Conservation (phyloP, 2,113 vertebrate species). For the Tonatia bakeri region DNA sequence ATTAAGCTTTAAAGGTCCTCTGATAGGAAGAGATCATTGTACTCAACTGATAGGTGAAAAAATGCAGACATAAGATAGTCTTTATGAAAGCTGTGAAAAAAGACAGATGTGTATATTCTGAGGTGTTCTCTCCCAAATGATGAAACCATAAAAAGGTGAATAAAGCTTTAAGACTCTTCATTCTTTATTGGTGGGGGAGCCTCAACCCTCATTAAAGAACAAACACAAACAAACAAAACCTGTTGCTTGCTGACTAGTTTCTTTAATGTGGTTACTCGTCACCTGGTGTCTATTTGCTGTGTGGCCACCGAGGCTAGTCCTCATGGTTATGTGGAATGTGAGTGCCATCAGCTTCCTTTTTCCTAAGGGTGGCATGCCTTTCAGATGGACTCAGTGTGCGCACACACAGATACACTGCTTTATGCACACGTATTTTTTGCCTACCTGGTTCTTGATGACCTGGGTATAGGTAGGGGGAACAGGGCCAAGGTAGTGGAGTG, state of each 20-base stretch:
- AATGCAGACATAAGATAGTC: neutral
- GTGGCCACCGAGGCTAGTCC: neutral
- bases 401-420: neutral
- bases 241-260: neutral
- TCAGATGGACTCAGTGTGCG: neutral
- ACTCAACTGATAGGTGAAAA: neutral
- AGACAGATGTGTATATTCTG: neutral
- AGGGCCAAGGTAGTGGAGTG: too few species aligned
- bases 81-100: neutral
- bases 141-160: neutral
- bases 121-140: neutral
- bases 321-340: neutral
- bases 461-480: neutral
- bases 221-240: neutral
- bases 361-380: neutral
- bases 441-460: neutral
- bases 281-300: rapidly evolving
- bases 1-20: neutral
- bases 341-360: neutral
- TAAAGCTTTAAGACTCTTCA: neutral
- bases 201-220: neutral
- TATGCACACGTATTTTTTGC: neutral
- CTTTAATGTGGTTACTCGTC: neutral
- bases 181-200: neutral
- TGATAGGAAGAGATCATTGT: neutral